A percentile compares a stretch with the other conserved stretches of the same genome.
Conservation (phyloP, 2,888 invertebrate species). For the Microctonus aethiopoides region DNA sequence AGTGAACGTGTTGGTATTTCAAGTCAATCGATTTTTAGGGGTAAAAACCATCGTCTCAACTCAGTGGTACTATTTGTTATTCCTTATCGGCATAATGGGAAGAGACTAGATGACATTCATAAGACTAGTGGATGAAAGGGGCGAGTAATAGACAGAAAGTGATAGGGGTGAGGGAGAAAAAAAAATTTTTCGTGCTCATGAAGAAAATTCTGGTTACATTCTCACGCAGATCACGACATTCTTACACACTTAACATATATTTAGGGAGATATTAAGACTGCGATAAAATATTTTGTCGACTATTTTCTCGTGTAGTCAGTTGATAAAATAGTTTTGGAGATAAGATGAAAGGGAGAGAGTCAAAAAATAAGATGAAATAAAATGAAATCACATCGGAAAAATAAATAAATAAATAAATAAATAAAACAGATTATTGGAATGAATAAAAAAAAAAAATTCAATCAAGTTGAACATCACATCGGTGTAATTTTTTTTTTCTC, state of each 20-base stretch:
- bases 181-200: slow-evolving; percentile 10
- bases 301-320: too few relatives aligned
- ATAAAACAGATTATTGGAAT: neutral
- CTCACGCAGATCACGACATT: slow-evolving; percentile 26
- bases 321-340: too few relatives aligned
- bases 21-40: slow-evolving; percentile 22
- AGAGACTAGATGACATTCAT: neutral
- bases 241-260: neutral
- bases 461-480: slow-evolving; percentile 16
- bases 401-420: neutral
- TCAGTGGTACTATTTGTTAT: slow-evolving; percentile 25
- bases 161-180: neutral
- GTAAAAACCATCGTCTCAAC: slow-evolving; percentile 15
- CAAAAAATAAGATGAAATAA: neutral
- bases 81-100: slow-evolving; percentile 30
- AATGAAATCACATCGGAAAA: neutral
- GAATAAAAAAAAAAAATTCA: slow-evolving; percentile 6
- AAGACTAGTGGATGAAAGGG: neutral
- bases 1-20: slow-evolving; percentile 16
- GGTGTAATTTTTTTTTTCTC: slow-evolving; percentile 16
- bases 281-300: too few relatives aligned
- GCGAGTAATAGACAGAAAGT: neutral
- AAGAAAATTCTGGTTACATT: slow-evolving; percentile 29
- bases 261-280: too few relatives aligned
- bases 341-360: too few relatives aligned